Evolutionary conservation across 1,140 invertebrate species (phyloP), one percentile per base, ranked within the genome.

Genomic region (Colletes gigas): DNA sequence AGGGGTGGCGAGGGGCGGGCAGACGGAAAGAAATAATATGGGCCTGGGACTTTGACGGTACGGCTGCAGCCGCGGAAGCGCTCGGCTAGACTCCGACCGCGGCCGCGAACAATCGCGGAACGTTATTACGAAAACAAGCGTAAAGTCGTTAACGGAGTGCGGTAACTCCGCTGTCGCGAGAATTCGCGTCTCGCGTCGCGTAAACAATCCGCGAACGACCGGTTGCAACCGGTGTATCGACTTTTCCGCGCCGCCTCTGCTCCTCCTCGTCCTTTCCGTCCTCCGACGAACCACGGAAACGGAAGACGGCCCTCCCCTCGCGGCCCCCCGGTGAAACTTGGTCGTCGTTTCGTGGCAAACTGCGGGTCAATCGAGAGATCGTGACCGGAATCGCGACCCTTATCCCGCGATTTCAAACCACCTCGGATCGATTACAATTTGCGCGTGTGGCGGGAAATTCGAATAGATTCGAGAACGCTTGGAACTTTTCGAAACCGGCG

Each of bases 111-210:
- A 78, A 70, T 78, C 68, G 68, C 39, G 57, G 62, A 78, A 71
- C 60, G 67, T 69, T 65, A 62, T 78, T 70, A 78, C 74, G 80
- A 76, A 70, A 82, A 82, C 80, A 70, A 82, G 74, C 77, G 80
- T 82, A 78, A 82, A 82, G 67, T 82, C 80, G 80, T 82, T 82
- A 82, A 82, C 80, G 65, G 67, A 78, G 75, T 71, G 80, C 75
- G 80, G 75, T 65, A 82, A 82, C 75, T 66, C 75, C 41, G 73
- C 47, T 47, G 66, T 70, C 65, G 77, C 74, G 79, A 81, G 66
- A 78, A 81, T 77, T 78, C 74, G 74, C 62, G 14, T 68, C 57
- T 69, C 79, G 79, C 80, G 80, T 69, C 79, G 79, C 80, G 80
- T 81, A 78, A 78, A 81, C 80, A 78, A 81, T 81, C 77, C 66